Conservation (phyloP, 2,113 vertebrate genomes). For the Arothron firmamentum region DNA sequence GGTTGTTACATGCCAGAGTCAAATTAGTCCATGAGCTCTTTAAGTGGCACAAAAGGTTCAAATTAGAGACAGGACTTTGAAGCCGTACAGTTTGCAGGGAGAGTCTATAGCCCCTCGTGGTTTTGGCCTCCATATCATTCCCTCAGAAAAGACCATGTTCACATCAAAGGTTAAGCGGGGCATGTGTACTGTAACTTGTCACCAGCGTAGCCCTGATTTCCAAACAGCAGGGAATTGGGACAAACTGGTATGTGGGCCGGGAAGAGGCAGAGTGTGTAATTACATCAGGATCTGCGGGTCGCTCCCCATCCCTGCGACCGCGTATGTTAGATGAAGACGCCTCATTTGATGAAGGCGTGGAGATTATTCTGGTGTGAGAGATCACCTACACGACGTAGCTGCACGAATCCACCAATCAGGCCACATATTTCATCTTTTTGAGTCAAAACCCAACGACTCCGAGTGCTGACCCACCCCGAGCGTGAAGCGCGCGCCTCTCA, state of each 20-base stretch:
- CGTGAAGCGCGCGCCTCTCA: too few relatives aligned
- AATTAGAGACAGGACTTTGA: slow-evolving; percentile 76
- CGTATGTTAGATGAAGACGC: slow-evolving; percentile 20
- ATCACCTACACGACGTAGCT: slow-evolving; percentile 17
- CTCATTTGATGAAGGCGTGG: slow-evolving; percentile 43
- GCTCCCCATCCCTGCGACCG: slow-evolving; percentile 27
- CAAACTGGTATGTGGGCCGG: slow-evolving; percentile 54
- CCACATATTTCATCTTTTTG: too few relatives aligned
- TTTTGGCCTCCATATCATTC: slow-evolving; percentile 65
- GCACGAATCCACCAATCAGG: slow-evolving; percentile 12
- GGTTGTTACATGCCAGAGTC: slow-evolving; percentile 70
- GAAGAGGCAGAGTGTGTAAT: slow-evolving; percentile 54
- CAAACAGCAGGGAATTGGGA: slow-evolving; percentile 66
- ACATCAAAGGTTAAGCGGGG: slow-evolving; percentile 74
- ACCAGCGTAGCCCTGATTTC: slow-evolving; percentile 63
- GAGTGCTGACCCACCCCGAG: too few relatives aligned
- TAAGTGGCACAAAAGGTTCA: slow-evolving; percentile 74
- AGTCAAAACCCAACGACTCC: too few relatives aligned
- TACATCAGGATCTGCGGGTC: slow-evolving; percentile 51
- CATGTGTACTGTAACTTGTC: slow-evolving; percentile 73
- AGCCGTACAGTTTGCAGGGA: slow-evolving; percentile 67
- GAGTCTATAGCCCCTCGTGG: slow-evolving; percentile 66
- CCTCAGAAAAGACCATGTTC: slow-evolving; percentile 62
- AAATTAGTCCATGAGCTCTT: slow-evolving; percentile 72
- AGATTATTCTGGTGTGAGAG: slow-evolving; percentile 35